Conservation (phyloP, 2,888 invertebrate genomes). For the Idaea straminata region DNA sequence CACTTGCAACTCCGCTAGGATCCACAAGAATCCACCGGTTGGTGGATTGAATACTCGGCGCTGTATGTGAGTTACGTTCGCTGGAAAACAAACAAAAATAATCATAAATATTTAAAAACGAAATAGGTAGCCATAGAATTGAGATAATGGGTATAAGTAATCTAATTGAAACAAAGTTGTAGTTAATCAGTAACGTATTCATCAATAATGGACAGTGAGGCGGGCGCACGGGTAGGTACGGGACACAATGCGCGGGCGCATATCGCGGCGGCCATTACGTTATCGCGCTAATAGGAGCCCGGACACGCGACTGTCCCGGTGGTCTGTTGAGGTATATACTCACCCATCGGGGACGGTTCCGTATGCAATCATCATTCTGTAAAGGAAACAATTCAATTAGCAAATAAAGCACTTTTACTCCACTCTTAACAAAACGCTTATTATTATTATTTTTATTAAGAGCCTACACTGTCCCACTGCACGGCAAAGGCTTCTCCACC, state of each 20-base stretch:
- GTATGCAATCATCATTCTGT: not conserved
- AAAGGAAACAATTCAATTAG: not conserved
- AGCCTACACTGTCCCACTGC: too few species aligned
- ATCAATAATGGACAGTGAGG: not conserved
- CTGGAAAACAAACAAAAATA: not conserved
- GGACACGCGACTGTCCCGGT: conserved; percentile 2
- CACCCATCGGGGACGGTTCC: not conserved
- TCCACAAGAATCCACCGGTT: too few species aligned
- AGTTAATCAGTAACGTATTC: not conserved
- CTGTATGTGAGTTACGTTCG: not conserved
- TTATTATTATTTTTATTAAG: too few species aligned
- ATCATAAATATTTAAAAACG: not conserved
- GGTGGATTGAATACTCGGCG: not conserved
- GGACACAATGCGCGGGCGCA: not conserved
- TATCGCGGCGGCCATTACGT: conserved; percentile 3
- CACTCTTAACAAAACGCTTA: too few species aligned
- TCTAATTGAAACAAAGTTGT: not conserved
- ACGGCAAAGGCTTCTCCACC: too few species aligned
- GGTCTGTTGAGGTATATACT: not conserved
- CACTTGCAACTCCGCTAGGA: too few species aligned
- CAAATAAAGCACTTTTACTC: too few species aligned
- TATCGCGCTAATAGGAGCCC: not conserved
- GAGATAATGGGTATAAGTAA: not conserved
- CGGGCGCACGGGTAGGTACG: not conserved
- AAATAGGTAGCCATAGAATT: not conserved